Evolutionary conservation across 2,888 invertebrate genomes (phyloP).

Genomic region (Bellardia pandia): DNA sequence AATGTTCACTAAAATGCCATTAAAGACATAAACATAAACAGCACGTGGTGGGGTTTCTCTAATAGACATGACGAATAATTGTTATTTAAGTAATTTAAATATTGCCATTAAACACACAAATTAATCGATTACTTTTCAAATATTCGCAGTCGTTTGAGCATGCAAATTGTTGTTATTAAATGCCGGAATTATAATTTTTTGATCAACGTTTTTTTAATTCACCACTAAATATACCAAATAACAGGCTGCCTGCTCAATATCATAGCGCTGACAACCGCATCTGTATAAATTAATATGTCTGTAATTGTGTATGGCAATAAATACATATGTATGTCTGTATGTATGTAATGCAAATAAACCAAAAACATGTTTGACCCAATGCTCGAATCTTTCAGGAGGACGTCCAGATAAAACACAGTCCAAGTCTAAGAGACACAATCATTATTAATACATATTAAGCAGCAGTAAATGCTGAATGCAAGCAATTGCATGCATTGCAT

Average conservation of each 20-base stretch:
- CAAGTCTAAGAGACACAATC: neutral
- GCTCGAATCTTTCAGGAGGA: constrained; percentile 59
- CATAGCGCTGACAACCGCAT: constrained; percentile 20
- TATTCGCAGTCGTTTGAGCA: neutral
- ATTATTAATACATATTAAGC: neutral
- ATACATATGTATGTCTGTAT: neutral
- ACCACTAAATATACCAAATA: constrained; percentile 16
- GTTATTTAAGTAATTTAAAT: constrained; percentile 22
- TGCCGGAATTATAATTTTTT: constrained; percentile 42
- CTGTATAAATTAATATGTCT: neutral
- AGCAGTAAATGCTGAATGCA: constrained; percentile 7
- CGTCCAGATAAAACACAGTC: constrained; percentile 27
- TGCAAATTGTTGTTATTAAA: constrained; percentile 33
- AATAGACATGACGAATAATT: neutral
- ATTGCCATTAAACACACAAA: constrained; percentile 12
- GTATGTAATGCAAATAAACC: neutral
- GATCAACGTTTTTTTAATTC: neutral
- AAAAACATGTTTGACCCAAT: constrained; percentile 62
- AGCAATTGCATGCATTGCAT: neutral
- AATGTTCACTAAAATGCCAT: neutral
- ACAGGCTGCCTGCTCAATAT: constrained; percentile 22
- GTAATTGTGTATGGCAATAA: neutral
- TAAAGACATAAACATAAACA: neutral
- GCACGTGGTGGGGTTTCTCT: neutral
- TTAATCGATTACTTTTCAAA: constrained; percentile 16